phyloP scores from a whole-genome alignment of 2,113 vertebrate genomes.

The Brachirus orientalis region DNA sequence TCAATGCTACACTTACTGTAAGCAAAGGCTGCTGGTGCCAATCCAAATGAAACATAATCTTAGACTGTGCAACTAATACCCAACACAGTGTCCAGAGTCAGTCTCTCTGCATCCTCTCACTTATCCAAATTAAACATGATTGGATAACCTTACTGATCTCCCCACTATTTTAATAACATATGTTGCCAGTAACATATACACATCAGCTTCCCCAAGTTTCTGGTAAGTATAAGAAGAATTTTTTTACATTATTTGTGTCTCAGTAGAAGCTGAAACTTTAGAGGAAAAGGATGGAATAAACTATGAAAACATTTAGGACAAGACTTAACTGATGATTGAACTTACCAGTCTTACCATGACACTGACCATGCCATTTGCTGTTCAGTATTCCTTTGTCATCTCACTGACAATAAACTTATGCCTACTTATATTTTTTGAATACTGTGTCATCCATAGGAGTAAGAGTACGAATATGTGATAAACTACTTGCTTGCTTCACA shows the following conservation, averaged over 20 bases:
- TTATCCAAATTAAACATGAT: constrained; percentile 29
- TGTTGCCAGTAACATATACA: not conserved
- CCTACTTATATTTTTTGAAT: too few species aligned
- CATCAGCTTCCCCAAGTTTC: not conserved
- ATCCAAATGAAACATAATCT: constrained; percentile 11
- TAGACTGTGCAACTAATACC: not conserved
- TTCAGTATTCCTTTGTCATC: too few species aligned
- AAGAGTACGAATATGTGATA: too few species aligned
- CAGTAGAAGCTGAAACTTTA: not conserved
- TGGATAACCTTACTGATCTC: constrained; percentile 9
- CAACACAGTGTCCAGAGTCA: not conserved
- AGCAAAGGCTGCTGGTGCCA: not conserved
- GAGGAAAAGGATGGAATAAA: not conserved
- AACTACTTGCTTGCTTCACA: too few species aligned
- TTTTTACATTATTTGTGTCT: not conserved
- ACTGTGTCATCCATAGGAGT: too few species aligned
- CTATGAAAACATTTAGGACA: too few species aligned
- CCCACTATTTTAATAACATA: constrained; percentile 6
- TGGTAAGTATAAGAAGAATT: not conserved
- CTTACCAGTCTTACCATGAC: too few species aligned
- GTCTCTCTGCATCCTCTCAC: not conserved
- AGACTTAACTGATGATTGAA: too few species aligned
- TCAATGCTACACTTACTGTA: not conserved
- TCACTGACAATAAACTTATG: too few species aligned
- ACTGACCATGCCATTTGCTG: too few species aligned